These are phyloP conservation scores for Ferdinandea cuprea DNA, from an alignment of 2,888 invertebrate species.

Conservation along the genomic window DNA sequence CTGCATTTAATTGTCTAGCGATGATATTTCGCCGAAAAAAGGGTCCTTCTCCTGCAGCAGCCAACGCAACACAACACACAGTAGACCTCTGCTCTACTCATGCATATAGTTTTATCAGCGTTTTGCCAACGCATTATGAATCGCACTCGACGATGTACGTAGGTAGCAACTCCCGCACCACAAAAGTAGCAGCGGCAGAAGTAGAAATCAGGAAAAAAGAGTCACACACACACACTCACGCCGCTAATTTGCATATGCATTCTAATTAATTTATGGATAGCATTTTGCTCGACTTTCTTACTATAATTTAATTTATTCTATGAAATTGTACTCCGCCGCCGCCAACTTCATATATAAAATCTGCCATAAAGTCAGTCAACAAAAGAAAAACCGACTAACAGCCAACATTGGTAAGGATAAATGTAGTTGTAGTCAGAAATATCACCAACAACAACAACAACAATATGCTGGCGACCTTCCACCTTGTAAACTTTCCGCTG, in stretches of 20 bases:
- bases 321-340: conserved; percentile 61
- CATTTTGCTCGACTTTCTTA: conserved; percentile 74
- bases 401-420: conserved; percentile 44
- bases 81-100: not conserved
- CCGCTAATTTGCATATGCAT: conserved; percentile 74
- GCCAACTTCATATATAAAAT: no score
- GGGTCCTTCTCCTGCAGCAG: not conserved
- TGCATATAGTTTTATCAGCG: conserved; percentile 58
- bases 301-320: conserved; percentile 73
- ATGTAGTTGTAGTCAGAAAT: no score
- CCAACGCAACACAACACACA: no score
- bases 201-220: no score
- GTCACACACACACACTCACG: conserved; percentile 35
- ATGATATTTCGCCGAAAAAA: conserved; percentile 51
- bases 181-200: not conserved
- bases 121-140: conserved; percentile 67
- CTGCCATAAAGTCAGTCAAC: conserved; percentile 69
- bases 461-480: no score
- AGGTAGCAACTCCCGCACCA: conserved; percentile 2
- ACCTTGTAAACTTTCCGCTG: no score
- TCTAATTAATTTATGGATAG: conserved; percentile 74
- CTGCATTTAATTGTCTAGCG: conserved; percentile 63
- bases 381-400: conserved; percentile 55
- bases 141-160: conserved; percentile 45
- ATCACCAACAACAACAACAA: no score